These are phyloP conservation scores for Lasioglossum baleicum DNA, from an alignment of 1,140 invertebrate species.

Conservation along the genomic window DNA sequence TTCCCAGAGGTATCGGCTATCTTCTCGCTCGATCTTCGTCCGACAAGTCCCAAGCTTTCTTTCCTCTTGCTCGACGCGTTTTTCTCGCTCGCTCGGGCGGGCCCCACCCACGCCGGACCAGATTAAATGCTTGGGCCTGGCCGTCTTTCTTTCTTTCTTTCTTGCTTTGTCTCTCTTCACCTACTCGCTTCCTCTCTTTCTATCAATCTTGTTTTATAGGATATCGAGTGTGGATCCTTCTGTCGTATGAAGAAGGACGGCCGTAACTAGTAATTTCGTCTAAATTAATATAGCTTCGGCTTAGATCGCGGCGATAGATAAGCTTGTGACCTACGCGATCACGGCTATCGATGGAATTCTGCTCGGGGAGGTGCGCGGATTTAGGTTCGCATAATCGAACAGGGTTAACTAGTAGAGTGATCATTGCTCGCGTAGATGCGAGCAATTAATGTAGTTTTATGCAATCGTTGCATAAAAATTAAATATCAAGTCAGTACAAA, in stretches of 20 bases:
- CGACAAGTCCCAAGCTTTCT: conserved; percentile 63
- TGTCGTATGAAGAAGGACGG: conserved; percentile 8
- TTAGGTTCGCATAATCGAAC: not conserved
- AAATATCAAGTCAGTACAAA: no score
- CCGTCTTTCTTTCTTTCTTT: conserved; percentile 36
- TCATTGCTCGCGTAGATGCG: no score
- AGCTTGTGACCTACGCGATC: not conserved
- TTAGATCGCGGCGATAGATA: conserved; percentile 9
- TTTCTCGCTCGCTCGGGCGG: conserved; percentile 54
- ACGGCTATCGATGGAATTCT: no score
- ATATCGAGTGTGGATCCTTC: not conserved
- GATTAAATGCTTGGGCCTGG: conserved; percentile 69
- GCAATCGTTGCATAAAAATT: no score
- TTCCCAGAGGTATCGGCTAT: conserved; percentile 76
- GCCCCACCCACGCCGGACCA: conserved; percentile 69
- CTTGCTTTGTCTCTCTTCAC: no score
- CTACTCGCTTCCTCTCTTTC: no score
- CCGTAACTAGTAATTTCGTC: conserved; percentile 35
- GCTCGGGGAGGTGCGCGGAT: not conserved
- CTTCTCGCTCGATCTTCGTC: conserved; percentile 59
- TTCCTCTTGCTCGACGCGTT: conserved; percentile 33
- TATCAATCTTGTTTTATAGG: not conserved
- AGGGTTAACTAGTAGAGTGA: no score
- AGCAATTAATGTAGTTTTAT: no score
- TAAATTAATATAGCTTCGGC: conserved; percentile 43